phyloP scores from a whole-genome alignment of 2,888 invertebrate species.

The Papilio demoleus region DNA sequence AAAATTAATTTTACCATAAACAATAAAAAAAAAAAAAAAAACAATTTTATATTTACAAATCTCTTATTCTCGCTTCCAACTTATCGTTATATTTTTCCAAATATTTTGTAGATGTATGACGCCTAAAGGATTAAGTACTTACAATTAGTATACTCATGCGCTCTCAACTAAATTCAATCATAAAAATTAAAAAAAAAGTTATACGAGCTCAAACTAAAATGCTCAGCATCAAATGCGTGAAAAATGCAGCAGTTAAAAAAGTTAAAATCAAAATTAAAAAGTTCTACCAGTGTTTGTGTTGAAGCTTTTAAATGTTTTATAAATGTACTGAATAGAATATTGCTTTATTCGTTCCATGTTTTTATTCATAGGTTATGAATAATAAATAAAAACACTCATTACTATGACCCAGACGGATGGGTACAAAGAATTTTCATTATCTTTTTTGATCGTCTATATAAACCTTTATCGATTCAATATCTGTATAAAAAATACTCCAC shows the following conservation, averaged over 20 bases:
- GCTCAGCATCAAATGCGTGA: not conserved
- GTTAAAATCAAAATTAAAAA: constrained; percentile 14
- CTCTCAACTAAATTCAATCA: not conserved
- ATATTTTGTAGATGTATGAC: too few relatives aligned
- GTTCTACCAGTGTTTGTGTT: constrained; percentile 7
- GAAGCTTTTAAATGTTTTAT: constrained; percentile 13
- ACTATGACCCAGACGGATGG: not conserved
- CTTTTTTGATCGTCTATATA: not conserved
- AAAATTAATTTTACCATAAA: too few relatives aligned
- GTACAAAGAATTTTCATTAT: not conserved
- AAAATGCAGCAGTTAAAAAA: constrained; percentile 14
- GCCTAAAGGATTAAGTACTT: not conserved
- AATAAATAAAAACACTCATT: not conserved
- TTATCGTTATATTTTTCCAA: too few relatives aligned
- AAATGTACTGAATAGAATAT: constrained; percentile 17
- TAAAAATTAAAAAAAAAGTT: constrained; percentile 5
- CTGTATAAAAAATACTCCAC: not conserved
- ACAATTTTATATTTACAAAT: too few relatives aligned
- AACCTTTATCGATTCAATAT: not conserved
- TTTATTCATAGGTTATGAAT: constrained; percentile 9
- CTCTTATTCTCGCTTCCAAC: too few relatives aligned
- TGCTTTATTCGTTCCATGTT: constrained; percentile 12
- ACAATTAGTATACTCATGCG: not conserved
- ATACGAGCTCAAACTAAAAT: constrained; percentile 13
- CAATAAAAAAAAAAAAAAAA: too few relatives aligned